A percentile compares a stretch with the other conserved stretches of the same genome.
Conservation (phyloP, 2,888 invertebrate genomes). For the Onthophagus sagittarius region DNA sequence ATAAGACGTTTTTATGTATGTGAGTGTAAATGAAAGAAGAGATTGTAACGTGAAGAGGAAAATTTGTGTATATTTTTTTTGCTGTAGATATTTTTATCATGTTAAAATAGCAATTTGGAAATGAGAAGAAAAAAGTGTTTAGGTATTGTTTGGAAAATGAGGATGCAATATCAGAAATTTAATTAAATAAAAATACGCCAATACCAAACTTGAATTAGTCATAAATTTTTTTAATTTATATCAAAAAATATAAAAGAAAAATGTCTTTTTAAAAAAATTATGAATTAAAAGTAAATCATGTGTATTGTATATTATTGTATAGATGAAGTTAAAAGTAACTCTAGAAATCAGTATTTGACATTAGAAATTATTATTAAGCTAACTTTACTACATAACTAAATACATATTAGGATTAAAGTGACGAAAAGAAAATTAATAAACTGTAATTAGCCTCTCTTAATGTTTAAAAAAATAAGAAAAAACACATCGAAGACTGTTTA, state of each 20-base stretch:
- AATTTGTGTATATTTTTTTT: not conserved
- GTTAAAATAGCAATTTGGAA: too few species aligned
- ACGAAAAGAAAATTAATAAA: not conserved
- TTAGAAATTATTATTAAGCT: not conserved
- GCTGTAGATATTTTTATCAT: not conserved
- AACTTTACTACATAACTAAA: too few species aligned
- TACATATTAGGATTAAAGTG: not conserved
- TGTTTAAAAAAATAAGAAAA: not conserved
- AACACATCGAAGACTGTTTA: not conserved
- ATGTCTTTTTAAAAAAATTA: not conserved
- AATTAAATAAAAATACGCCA: not conserved
- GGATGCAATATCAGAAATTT: not conserved
- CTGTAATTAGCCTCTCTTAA: not conserved
- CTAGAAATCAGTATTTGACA: not conserved
- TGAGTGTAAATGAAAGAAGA: too few species aligned
- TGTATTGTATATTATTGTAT: not conserved
- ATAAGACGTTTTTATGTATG: too few species aligned
- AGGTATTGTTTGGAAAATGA: not conserved
- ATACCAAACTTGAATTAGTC: not conserved
- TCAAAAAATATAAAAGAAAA: not conserved
- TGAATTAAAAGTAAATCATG: not conserved
- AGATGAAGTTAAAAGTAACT: not conserved
- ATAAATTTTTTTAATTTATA: not conserved
- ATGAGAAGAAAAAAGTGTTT: not conserved
- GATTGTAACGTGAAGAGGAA: too few species aligned